Evolutionary conservation across 2,888 invertebrate species (phyloP).

Genomic region (Drosophila meridionalis): DNA sequence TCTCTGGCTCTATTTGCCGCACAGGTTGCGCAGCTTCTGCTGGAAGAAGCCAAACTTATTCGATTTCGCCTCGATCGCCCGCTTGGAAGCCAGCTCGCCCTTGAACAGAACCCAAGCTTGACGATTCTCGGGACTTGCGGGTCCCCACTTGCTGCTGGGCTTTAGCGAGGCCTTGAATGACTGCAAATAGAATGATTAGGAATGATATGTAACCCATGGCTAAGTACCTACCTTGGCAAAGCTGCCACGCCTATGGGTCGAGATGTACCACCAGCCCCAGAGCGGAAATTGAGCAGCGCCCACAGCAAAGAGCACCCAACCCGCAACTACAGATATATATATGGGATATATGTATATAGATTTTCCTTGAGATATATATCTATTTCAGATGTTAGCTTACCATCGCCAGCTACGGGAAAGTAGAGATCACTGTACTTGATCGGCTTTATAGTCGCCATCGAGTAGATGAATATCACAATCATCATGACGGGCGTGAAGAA

Average conservation of each 20-base stretch:
- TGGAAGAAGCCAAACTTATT: slow-evolving; percentile 74
- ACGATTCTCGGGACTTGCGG: slow-evolving; percentile 86
- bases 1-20: slow-evolving; percentile 57
- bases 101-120: slow-evolving; percentile 88
- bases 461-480: slow-evolving; percentile 89
- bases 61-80: slow-evolving; percentile 65
- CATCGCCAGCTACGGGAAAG: slow-evolving; percentile 87
- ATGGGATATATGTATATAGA: slow-evolving; percentile 5
- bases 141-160: slow-evolving; percentile 87
- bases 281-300: slow-evolving; percentile 86
- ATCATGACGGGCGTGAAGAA: slow-evolving; percentile 89
- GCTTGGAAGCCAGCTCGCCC: slow-evolving; percentile 85
- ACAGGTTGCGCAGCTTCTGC: slow-evolving; percentile 78
- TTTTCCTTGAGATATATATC: neutral
- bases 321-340: slow-evolving; percentile 84
- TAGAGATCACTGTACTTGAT: slow-evolving; percentile 86
- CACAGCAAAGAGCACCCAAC: slow-evolving; percentile 86
- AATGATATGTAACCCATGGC: too few species aligned
- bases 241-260: slow-evolving; percentile 53
- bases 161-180: slow-evolving; percentile 85
- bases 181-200: slow-evolving; percentile 50
- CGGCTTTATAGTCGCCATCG: slow-evolving; percentile 87
- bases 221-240: slow-evolving; percentile 52
- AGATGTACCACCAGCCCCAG: slow-evolving; percentile 84
- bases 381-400: slow-evolving; percentile 82